Evolutionary conservation across 37 sponge, comb jelly and placozoan species (phyloP), one percentile per base, ranked within the genome.

Genomic region (Aplysina aerophoba): DNA sequence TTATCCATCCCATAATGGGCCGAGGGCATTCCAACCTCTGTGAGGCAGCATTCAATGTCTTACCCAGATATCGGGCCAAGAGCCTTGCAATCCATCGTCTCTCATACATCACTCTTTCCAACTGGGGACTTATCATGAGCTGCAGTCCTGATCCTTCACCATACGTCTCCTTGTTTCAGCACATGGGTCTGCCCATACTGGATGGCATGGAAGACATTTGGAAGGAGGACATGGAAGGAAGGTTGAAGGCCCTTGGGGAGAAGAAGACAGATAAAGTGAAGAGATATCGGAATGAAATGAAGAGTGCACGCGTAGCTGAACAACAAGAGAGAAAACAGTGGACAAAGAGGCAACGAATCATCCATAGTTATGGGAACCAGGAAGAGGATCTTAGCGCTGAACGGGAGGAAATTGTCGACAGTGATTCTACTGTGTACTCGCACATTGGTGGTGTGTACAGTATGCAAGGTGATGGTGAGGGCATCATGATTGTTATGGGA

Each of bases 31-130:
- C 85, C 5, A 84, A 84, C 55, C 24, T n/a, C 3, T 38, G 37
- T 0, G 74, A 84, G 27, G 85, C 85, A 69, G 50, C 83, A 54
- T 58, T 55, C 50, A 83, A 83, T 34, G 69, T 83, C 4, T 39
- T 83, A 4, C 50, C 62, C 36, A 44, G 85, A 34, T 84, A 71
- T 38, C 36, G 85, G 22, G 16, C 73, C 1, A 84, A 84, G 37
- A 40, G 1, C n/a, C 30, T 73, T 50, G 38, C 35, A 4, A 59
- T 84, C 1, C 41, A 84, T 14, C 30, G 73, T 59, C 58, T 71
- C 35, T 64, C 60, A 14, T 84, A 84, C 11, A 34, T 25, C 11
- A 27, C 64, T 20, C 15, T 25, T 3, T 59, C 82, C 36, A 81
- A 58, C 16, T 41, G 30, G 62, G 82, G 62, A 15, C 64, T 81